Percentiles rank a stretch among this genome's conserved stretches.
phyloP scores from a whole-genome alignment of 1,140 invertebrate genomes.

The Eueides isabella region DNA sequence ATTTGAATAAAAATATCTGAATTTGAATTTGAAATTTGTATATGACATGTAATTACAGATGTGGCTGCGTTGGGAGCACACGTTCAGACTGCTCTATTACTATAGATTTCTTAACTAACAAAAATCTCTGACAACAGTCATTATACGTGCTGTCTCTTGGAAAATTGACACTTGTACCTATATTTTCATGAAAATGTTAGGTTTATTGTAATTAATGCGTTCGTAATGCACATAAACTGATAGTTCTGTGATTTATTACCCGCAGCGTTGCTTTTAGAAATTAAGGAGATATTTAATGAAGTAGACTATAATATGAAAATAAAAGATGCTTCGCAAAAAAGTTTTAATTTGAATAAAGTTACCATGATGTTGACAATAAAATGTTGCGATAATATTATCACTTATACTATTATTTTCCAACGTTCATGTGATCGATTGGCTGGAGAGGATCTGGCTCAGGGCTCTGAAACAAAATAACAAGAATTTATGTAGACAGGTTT shows the following conservation, averaged over 20 bases:
- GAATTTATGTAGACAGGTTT: background rate
- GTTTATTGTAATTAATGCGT: too few species aligned
- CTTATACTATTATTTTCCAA: background rate
- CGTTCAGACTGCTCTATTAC: slow-evolving; percentile 17
- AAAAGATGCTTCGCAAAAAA: background rate
- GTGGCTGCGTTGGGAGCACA: slow-evolving; percentile 18
- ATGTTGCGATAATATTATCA: background rate
- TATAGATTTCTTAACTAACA: slow-evolving; percentile 22
- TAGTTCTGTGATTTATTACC: too few species aligned
- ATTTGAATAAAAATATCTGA: too few species aligned
- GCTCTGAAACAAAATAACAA: background rate
- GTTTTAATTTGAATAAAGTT: background rate
- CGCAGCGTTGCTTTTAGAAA: too few species aligned
- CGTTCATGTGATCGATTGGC: background rate
- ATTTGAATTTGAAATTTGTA: too few species aligned
- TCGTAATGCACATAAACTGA: too few species aligned
- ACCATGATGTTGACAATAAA: background rate
- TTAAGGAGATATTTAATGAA: background rate
- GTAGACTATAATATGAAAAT: background rate
- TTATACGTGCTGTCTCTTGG: slow-evolving; percentile 19
- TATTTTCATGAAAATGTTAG: background rate
- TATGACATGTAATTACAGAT: too few species aligned
- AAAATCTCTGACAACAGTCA: slow-evolving; percentile 25
- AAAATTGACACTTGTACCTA: slow-evolving; percentile 5
- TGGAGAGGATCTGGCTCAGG: background rate